Percentiles rank a stretch among this genome's conserved stretches.
phyloP scores from a whole-genome alignment of 2,888 invertebrate genomes.

The Aleiodes alternator region DNA sequence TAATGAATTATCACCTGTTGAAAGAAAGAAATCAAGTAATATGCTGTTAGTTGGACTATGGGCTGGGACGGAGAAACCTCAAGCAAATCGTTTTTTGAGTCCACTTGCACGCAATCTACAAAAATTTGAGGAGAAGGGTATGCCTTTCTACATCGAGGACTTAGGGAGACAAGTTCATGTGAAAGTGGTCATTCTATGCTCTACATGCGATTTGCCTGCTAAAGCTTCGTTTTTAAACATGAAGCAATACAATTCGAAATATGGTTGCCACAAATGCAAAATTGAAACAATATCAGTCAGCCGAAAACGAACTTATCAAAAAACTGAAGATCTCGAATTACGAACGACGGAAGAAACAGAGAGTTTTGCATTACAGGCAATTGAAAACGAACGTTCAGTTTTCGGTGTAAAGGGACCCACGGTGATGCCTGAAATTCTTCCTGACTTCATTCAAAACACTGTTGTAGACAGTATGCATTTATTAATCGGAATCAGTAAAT shows the following conservation, averaged over 20 bases:
- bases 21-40: constrained; percentile 42
- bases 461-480: constrained; percentile 53
- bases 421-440: background rate
- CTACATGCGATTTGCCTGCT: constrained; percentile 34
- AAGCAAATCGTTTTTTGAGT: constrained; percentile 33
- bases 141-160: background rate
- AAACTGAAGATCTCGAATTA: background rate
- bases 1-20: constrained; percentile 38
- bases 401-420: constrained; percentile 51
- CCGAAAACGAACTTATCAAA: background rate
- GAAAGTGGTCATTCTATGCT: background rate
- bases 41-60: constrained; percentile 44
- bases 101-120: constrained; percentile 16
- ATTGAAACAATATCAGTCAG: background rate
- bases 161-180: background rate
- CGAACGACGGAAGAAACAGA: constrained; percentile 30
- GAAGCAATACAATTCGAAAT: constrained; percentile 24
- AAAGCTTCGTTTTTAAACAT: constrained; percentile 37
- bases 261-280: constrained; percentile 42
- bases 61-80: constrained; percentile 45
- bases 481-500: constrained; percentile 50
- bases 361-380: background rate
- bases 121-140: background rate
- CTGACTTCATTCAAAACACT: constrained; percentile 12
- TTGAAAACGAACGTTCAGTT: background rate